phyloP scores from a whole-genome alignment of 2,113 vertebrate species.

The Orthonyx spaldingii region DNA sequence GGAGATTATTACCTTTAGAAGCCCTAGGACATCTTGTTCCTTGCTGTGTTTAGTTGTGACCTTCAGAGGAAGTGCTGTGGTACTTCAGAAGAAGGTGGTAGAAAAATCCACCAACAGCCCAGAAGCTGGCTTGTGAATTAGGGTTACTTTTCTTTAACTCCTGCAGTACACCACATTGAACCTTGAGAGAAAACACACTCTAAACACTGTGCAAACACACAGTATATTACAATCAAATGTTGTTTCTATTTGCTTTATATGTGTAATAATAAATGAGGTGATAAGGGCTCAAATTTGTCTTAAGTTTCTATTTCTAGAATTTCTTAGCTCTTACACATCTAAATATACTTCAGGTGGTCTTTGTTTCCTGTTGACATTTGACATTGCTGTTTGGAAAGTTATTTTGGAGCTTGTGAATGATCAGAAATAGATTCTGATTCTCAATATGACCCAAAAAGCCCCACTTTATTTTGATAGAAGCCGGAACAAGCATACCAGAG shows the following conservation, averaged over 20 bases:
- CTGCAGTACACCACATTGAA: background rate
- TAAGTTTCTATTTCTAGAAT: background rate
- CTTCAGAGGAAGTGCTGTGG: background rate
- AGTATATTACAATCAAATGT: background rate
- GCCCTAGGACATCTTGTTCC: background rate
- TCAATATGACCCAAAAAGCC: background rate
- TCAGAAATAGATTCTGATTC: background rate
- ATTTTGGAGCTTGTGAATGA: background rate
- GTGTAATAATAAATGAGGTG: background rate
- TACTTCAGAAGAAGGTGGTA: background rate
- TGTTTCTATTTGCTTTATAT: background rate
- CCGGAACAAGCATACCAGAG: background rate
- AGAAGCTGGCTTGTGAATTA: background rate
- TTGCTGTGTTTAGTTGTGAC: background rate
- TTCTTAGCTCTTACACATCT: background rate
- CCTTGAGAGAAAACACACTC: background rate
- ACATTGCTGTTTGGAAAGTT: background rate
- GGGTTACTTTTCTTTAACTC: background rate
- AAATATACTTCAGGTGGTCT: background rate
- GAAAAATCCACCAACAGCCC: fast-evolving
- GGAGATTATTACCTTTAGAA: background rate
- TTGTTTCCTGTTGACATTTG: background rate
- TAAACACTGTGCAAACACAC: background rate
- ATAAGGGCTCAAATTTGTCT: background rate
- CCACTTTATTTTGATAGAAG: background rate